Evolutionary conservation across 2,113 vertebrate species (phyloP).

Genomic region (Noturus placidus): DNA sequence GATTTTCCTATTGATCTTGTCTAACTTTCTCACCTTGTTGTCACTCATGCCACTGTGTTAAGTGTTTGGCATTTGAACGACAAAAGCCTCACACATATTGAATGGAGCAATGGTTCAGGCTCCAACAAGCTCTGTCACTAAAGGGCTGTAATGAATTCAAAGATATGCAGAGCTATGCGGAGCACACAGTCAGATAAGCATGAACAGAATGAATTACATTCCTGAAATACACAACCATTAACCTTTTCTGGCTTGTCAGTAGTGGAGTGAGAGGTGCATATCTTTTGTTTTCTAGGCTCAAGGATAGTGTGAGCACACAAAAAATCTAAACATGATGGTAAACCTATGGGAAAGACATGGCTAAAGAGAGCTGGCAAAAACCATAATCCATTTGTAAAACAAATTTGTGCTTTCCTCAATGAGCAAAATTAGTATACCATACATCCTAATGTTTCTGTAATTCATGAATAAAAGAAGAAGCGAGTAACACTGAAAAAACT

Average conservation of each 20-base stretch:
- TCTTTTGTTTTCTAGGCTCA: background rate
- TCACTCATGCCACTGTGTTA: slow-evolving; percentile 40
- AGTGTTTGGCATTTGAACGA: slow-evolving; percentile 58
- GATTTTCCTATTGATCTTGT: slow-evolving; percentile 31
- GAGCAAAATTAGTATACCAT: background rate
- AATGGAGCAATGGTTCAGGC: slow-evolving; percentile 35
- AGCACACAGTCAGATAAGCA: slow-evolving; percentile 45
- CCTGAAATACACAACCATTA: slow-evolving; percentile 51
- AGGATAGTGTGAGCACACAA: background rate
- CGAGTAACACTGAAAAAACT: background rate
- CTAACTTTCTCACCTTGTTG: slow-evolving; percentile 39
- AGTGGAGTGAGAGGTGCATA: background rate
- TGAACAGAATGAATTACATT: slow-evolving; percentile 51
- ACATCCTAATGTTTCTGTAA: background rate
- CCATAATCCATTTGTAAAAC: background rate
- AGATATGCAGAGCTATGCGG: slow-evolving; percentile 54
- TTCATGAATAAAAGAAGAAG: background rate
- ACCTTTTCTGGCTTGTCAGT: slow-evolving; percentile 52
- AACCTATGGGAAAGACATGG: background rate
- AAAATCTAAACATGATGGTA: background rate
- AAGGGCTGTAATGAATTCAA: slow-evolving; percentile 55
- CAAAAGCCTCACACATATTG: slow-evolving; percentile 41
- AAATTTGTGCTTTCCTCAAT: background rate
- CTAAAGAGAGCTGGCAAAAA: background rate
- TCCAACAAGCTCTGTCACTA: slow-evolving; percentile 41